Evolutionary conservation across 2,888 invertebrate species (phyloP).

Genomic region (Dryobota labecula): DNA sequence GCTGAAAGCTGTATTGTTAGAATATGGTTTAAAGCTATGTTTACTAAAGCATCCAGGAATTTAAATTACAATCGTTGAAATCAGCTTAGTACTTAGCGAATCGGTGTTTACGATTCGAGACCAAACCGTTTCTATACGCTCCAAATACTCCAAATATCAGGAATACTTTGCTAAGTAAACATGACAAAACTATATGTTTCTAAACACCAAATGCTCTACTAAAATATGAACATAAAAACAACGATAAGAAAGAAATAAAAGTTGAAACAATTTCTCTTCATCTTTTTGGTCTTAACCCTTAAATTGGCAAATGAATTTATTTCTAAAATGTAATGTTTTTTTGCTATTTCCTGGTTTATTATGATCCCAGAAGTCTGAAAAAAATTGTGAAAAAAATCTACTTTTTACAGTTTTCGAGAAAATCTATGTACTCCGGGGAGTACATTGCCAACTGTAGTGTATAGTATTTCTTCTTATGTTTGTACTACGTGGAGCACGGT

Average conservation of each 20-base stretch:
- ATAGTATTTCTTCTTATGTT: too few relatives aligned
- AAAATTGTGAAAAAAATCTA: too few relatives aligned
- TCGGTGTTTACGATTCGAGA: slow-evolving; percentile 55
- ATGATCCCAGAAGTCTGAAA: too few relatives aligned
- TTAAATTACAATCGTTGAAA: slow-evolving; percentile 47
- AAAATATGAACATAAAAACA: slow-evolving; percentile 29
- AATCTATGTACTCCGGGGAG: too few relatives aligned
- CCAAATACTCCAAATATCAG: slow-evolving; percentile 51
- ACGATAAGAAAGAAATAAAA: slow-evolving; percentile 24
- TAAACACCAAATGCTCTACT: slow-evolving; percentile 26
- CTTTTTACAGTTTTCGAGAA: too few relatives aligned
- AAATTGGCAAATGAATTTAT: too few relatives aligned
- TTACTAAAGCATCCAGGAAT: slow-evolving; percentile 18
- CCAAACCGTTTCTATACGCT: slow-evolving; percentile 49
- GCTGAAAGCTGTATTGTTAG: not conserved
- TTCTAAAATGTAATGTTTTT: too few relatives aligned
- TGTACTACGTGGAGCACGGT: too few relatives aligned
- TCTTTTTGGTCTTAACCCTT: not conserved
- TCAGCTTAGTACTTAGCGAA: slow-evolving; percentile 47
- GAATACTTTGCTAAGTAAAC: slow-evolving; percentile 57
- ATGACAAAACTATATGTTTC: slow-evolving; percentile 51
- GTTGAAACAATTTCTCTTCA: slow-evolving; percentile 15
- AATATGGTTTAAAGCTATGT: not conserved
- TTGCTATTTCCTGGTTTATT: too few relatives aligned
- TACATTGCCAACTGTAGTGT: too few relatives aligned